Evolutionary conservation across 2,113 vertebrate genomes (phyloP), one percentile per base, ranked within the genome.

Genomic region (Calyptomena viridis): DNA sequence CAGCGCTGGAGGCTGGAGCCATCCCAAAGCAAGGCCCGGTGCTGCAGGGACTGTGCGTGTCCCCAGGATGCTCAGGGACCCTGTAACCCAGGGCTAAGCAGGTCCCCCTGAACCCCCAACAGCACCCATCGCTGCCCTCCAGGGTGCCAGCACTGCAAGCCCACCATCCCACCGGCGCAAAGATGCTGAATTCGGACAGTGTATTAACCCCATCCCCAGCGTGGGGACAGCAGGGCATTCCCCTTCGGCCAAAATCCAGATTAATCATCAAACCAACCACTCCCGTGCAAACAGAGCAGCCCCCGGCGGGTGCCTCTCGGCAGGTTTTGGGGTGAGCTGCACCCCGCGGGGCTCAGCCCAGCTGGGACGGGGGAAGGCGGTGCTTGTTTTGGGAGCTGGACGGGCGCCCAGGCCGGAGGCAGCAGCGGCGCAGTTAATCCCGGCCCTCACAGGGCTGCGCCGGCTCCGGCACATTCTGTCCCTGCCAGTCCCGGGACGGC

Each of bases 391-490:
- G 56, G 80, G 95, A 82, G 47, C 95, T 96, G 96, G 96, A 89
- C 0, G 56, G 46, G 47, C 2, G 92, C 96, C 96, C 46, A 13
- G 76, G 72, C 72, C 3, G 74, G 88, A 90, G 82, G 88, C 78
- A 53, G 86, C 91, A 84, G 91, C 76, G 37, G 55, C 8, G 3
- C 55, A 68, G 55, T 11, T 94, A 67, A 96, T 94, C 93, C 60
- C 8, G 3, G 60, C 63, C 59, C 68, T 83, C 5, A 47, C 87
- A 17, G n/a, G 59, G 89, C 83, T 33, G 60, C 8, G 3, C 59
- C 52, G 6, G 84, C 35, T 8, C 52, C 56, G 55, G 93, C 93
- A 95, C 94, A 96, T 94, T 94, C 95, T 95, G 96, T 97, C 94
- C 96, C 83, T 56, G 82, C 39, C 91, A 80, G 89, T 2, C 3